A percentile compares a stretch with the other conserved stretches of the same genome.
phyloP scores from a whole-genome alignment of 2,113 vertebrate species.

The Tyrannus savana region DNA sequence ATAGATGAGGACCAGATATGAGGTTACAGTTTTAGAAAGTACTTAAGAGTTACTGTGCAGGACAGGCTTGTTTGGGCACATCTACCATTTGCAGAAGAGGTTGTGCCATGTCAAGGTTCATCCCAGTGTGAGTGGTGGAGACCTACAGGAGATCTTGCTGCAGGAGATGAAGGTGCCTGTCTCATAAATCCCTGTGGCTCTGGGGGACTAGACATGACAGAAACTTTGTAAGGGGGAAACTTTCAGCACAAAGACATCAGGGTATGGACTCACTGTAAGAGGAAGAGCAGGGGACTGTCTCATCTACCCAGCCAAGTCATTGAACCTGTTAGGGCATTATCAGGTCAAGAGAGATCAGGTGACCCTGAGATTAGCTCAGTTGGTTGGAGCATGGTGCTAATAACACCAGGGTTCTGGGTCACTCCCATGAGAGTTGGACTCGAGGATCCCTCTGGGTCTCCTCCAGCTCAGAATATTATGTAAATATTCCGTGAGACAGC shows the following conservation, averaged over 20 bases:
- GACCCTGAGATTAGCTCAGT: background rate
- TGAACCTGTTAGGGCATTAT: background rate
- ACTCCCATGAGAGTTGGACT: background rate
- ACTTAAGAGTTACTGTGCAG: background rate
- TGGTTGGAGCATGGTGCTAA: background rate
- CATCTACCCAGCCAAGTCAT: background rate
- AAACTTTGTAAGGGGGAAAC: background rate
- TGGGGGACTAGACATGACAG: background rate
- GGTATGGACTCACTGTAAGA: background rate
- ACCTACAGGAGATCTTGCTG: background rate
- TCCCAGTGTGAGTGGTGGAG: background rate
- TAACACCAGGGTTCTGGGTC: background rate
- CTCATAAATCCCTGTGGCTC: background rate
- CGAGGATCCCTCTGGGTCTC: background rate
- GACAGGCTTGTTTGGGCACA: background rate
- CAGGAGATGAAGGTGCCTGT: background rate
- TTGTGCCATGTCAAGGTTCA: fast-evolving
- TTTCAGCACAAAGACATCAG: background rate
- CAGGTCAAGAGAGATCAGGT: background rate
- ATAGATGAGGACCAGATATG: background rate
- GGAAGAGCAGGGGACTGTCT: background rate
- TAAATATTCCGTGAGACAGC: background rate
- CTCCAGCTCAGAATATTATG: background rate
- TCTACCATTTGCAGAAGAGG: background rate
- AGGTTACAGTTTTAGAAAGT: background rate